Percentiles rank a stretch among this genome's conserved stretches.
Evolutionary conservation across 2,113 vertebrate species (phyloP).

Genomic region (Epinephelus cyanopodus): DNA sequence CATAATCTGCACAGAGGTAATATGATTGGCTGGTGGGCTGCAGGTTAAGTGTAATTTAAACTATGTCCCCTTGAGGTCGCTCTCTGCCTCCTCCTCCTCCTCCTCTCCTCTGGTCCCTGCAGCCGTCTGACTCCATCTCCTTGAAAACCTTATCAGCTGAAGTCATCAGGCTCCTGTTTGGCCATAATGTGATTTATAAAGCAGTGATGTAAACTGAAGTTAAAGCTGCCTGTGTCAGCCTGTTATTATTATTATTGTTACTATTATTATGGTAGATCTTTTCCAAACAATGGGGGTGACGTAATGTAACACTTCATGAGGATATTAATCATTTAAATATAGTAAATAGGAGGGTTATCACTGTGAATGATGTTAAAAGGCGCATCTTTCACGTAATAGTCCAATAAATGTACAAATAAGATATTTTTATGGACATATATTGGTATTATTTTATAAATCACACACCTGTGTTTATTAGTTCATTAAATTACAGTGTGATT

Average conservation of each 20-base stretch:
- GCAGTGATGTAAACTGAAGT: not conserved
- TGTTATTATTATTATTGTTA: not conserved
- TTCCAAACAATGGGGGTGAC: slow-evolving; percentile 36
- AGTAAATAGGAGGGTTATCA: not conserved
- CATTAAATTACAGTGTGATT: not conserved
- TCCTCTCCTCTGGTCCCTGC: not conserved
- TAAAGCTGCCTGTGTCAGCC: not conserved
- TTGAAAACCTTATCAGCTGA: slow-evolving; percentile 54
- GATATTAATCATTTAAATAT: not conserved
- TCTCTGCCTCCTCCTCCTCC: slow-evolving; percentile 8
- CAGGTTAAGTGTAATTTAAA: slow-evolving; percentile 47
- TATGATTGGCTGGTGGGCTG: not conserved
- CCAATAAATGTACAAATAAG: not conserved
- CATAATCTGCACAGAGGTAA: not conserved
- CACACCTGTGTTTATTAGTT: not conserved
- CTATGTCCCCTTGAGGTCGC: slow-evolving; percentile 64
- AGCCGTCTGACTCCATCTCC: slow-evolving; percentile 25
- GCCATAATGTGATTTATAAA: not conserved
- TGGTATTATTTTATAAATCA: not conserved
- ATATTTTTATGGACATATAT: not conserved
- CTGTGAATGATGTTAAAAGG: not conserved
- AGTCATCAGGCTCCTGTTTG: slow-evolving; percentile 39
- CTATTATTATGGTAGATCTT: not conserved
- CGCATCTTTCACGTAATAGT: not conserved
- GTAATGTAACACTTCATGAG: slow-evolving; percentile 10